Evolutionary conservation across 2,113 vertebrate species (phyloP), one percentile per base, ranked within the genome.

Genomic region (Orientallactaga bullata): DNA sequence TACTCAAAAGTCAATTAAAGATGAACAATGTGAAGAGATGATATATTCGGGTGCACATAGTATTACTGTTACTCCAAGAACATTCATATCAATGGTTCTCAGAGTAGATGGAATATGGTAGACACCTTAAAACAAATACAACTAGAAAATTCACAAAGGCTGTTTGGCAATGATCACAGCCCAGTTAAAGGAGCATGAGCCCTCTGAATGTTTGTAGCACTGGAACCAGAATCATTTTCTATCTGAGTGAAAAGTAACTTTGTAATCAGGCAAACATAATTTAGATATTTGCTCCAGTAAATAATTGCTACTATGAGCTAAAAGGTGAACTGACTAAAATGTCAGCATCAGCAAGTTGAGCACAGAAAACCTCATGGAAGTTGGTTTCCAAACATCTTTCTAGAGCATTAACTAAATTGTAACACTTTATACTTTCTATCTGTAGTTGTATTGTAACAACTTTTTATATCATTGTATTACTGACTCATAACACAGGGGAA

Each of bases 381-480:
- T 58, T 18, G 4, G n/a, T 79, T 96, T 91, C 86, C 82, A 92
- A 85, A 87, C 21, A 78, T 90, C 24, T 90, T 87, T 85, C 51
- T 72, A 66, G n/a, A 88, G 28, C 37, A 71, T 69, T 94, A 51
- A 72, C 35, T 61, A 71, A 86, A n/a, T 76, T 65, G 86, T 65
- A 93, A 51, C 42, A 76, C 65, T 87, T 86, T 47, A 23, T 32
- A 42, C 15, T 32, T 77, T 78, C 30, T 69, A 90, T 78, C 60
- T 10, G 51, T 15, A 78, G 55, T 16, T 93, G 35, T 78, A 61
- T 26, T 80, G 68, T 61, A 73, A 83, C 5, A 3, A 15, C 13
- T 39, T 37, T n/a, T 63, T n/a, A 20, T 3, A 12, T 87, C 30
- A 63, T 55, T 81, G 28, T 4, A 42, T 47, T 63, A 65, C 78